Evolutionary conservation across 2,113 vertebrate species (phyloP), one percentile per base, ranked within the genome.

Genomic region (Pithys albifrons): DNA sequence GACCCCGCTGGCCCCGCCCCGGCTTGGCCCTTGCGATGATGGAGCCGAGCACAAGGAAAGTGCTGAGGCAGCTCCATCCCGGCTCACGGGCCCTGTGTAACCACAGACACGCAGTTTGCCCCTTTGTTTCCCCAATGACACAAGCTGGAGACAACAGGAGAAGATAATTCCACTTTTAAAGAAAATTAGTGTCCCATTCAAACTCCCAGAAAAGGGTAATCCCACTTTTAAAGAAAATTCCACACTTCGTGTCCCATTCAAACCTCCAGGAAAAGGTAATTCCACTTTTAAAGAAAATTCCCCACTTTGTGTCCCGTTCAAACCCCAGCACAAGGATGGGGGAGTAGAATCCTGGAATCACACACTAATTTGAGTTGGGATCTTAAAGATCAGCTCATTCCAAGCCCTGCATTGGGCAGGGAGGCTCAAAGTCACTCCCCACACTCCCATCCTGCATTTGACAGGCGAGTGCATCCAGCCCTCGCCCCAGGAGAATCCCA

Each of bases 41-140:
- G 0, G 22, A 62, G 62, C 66, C 2, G 31, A 1, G 10, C 27
- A 1, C 48, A 1, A 5, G 28, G 19, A 13, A 61, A 51, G 16
- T 13, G 46, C 84, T 15, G 41, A 54, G 80, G 37, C 85, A 27
- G 67, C 85, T 5, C 5, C 4, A 27, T 9, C 39, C 45, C 2
- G 6, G 5, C 65, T 14, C 28, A 6, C 0, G 6, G 28, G 25
- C 7, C 55, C 14, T n/a, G 2, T 5, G 10, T 45, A 7, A 7
- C 7, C 0, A 2, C 28, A 18, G 31, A 19, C 19, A 29, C 5
- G 1, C 8, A 0, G 7, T 17, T 78, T 33, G 3, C 24, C 51
- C 45, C 24, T 22, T 46, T 35, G 14, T 33, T 41, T 62, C 16
- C 51, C 46, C 11, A 11, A 3, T 0, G 4, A 46, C 10, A 55